A percentile compares a stretch with the other conserved stretches of the same genome.
Conservation (phyloP, 2,888 invertebrate species). For the Lagria hirta region DNA sequence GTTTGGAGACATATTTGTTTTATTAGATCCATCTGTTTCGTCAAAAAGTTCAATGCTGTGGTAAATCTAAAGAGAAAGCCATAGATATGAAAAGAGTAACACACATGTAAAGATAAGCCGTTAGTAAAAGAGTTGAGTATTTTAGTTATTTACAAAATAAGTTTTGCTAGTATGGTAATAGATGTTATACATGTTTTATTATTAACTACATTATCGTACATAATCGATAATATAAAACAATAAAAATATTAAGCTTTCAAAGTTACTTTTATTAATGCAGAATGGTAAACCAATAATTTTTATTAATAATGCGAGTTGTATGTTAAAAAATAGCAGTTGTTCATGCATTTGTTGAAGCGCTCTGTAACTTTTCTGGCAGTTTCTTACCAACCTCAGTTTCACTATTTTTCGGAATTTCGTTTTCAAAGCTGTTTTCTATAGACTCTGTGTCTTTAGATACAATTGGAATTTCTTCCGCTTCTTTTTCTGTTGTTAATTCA, state of each 20-base stretch:
- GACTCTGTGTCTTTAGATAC: constrained; percentile 41
- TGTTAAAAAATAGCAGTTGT: constrained; percentile 16
- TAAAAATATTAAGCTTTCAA: constrained; percentile 7
- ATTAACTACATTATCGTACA: no score
- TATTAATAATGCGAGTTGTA: no score
- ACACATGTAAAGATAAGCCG: constrained; percentile 26
- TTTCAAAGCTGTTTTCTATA: constrained; percentile 44
- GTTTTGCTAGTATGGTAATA: no score
- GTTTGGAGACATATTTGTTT: no score
- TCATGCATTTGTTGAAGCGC: constrained; percentile 25
- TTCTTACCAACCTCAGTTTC: constrained; percentile 48
- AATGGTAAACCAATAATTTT: constrained; percentile 13
- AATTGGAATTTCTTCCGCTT: constrained; percentile 31
- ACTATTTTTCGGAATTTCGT: constrained; percentile 45
- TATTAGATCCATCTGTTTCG: constrained; percentile 31
- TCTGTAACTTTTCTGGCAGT: constrained; percentile 45
- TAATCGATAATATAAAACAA: no score
- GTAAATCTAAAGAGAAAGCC: constrained; percentile 37
- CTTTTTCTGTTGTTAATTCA: constrained; percentile 36
- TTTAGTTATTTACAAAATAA: no score
- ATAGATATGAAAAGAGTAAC: constrained; percentile 42
- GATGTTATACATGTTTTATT: no score
- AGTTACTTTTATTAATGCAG: constrained; percentile 6
- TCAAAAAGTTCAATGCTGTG: constrained; percentile 46
- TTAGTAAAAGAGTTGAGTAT: constrained; percentile 2